phyloP scores from a whole-genome alignment of 2,113 vertebrate genomes.

The Ardeotis arabs region DNA sequence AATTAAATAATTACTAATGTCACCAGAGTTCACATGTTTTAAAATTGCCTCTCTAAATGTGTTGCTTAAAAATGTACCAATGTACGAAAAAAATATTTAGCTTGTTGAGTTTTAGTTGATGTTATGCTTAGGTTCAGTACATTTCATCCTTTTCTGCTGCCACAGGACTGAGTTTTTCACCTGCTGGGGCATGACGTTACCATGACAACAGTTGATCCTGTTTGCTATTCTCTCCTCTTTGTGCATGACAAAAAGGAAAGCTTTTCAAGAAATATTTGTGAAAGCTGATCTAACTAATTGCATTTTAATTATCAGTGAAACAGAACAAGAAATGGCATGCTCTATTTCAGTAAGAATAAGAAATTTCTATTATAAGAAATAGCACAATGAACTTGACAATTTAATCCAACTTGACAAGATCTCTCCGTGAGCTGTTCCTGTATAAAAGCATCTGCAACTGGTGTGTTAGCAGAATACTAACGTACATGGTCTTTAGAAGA shows the following conservation, averaged over 20 bases:
- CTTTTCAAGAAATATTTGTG: neutral
- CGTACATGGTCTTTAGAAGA: neutral
- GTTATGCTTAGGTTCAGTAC: neutral
- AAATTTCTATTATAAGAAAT: neutral
- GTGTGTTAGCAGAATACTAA: neutral
- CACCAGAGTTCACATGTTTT: neutral
- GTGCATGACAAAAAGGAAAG: neutral
- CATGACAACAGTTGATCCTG: constrained; percentile 36
- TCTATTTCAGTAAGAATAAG: neutral
- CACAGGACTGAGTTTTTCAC: constrained; percentile 35
- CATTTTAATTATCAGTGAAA: neutral
- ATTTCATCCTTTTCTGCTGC: neutral
- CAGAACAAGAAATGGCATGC: neutral
- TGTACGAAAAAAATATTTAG: neutral
- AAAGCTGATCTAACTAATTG: neutral
- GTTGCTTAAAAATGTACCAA: neutral
- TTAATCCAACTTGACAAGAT: neutral
- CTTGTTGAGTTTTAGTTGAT: neutral
- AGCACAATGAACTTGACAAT: neutral
- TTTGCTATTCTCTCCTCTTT: neutral
- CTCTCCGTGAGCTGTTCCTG: neutral
- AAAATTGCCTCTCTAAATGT: neutral
- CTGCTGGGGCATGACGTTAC: constrained; percentile 25
- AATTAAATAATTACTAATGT: neutral
- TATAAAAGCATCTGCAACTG: neutral